Percentiles rank a stretch among this genome's conserved stretches.
Conservation (phyloP, 2,888 invertebrate genomes). For the Eubasilissa splendida region DNA sequence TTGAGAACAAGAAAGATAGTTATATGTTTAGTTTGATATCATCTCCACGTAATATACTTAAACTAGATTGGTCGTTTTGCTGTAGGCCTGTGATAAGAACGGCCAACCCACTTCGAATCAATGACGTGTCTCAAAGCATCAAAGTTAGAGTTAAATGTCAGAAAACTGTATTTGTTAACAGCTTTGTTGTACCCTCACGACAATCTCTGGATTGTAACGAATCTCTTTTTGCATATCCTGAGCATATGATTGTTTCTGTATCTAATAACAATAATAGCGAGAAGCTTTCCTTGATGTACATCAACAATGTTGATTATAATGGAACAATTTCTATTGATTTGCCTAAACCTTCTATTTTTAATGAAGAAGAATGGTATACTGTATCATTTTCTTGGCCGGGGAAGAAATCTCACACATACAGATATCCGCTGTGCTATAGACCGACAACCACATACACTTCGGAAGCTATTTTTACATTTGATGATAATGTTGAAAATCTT, state of each 20-base stretch:
- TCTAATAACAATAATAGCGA: constrained; percentile 65
- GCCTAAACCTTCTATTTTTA: constrained; percentile 67
- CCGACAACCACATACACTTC: constrained; percentile 63
- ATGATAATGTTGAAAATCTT: constrained; percentile 64
- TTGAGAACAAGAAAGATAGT: constrained; percentile 58
- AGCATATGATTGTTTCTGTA: constrained; percentile 67
- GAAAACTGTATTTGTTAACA: constrained; percentile 69
- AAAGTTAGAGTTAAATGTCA: constrained; percentile 66
- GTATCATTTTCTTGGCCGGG: constrained; percentile 68
- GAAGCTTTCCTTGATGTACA: constrained; percentile 65
- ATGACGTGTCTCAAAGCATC: constrained; percentile 64
- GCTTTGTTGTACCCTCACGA: constrained; percentile 68
- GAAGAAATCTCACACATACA: constrained; percentile 63
- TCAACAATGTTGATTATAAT: constrained; percentile 68
- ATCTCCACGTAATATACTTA: constrained; percentile 63
- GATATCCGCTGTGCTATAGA: constrained; percentile 68
- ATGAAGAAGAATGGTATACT: constrained; percentile 69
- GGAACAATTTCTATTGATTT: constrained; percentile 67
- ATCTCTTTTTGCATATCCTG: constrained; percentile 65
- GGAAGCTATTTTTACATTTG: constrained; percentile 67
- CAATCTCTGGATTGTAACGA: constrained; percentile 66
- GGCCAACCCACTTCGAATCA: constrained; percentile 67
- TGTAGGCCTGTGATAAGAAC: constrained; percentile 67
- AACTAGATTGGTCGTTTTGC: constrained; percentile 67
- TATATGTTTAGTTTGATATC: constrained; percentile 38